Evolutionary conservation across 2,113 vertebrate species (phyloP), one percentile per base, ranked within the genome.

Genomic region (Syrrhaptes paradoxus): DNA sequence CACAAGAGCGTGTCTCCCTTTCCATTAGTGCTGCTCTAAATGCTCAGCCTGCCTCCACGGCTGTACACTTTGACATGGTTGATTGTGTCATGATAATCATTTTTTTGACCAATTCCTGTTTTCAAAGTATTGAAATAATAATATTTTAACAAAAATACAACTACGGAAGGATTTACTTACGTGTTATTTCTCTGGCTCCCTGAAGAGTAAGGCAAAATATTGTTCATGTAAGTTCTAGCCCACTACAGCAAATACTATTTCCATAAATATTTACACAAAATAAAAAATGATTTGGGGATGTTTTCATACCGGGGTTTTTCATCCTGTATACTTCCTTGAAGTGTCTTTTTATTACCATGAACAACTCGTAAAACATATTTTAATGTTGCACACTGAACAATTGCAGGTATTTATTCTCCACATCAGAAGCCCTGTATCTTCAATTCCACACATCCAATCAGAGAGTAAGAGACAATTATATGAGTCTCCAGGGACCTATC

Each of bases 341-440:
- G 58, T 78, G 70, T 84, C 83, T 92, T 94, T 96, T 96, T 91
- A 96, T 92, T 90, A 85, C 92, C 66, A 73, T 84, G 73, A 86
- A 76, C 94, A 88, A 90, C 80, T 95, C 90, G 89, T 96, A 96
- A 97, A 95, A 54, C 61, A 95, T 88, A 82, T 96, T 96, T 95
- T 96, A 92, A 93, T 91, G 73, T 62, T 61, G 80, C 65, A 81
- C 1, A 10, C 76, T 96, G 61, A 89, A 96, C 83, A 90, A 84
- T 93, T 96, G 92, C 85, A 96, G 66, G 90, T 81, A 90, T 96
- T 97, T 94, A 94, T 96, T 96, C 96, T 96, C 88, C 62, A 75
- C 76, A 84, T 90, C 76, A 90, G 68, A 95, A 91, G 28, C 63
- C 86, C 88, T 94, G 68, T 88, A 93, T 81, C 88, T 96, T 89